Base-by-base conservation (phyloP, 2,113 vertebrate species). In the Hystrix brachyura region DNA sequence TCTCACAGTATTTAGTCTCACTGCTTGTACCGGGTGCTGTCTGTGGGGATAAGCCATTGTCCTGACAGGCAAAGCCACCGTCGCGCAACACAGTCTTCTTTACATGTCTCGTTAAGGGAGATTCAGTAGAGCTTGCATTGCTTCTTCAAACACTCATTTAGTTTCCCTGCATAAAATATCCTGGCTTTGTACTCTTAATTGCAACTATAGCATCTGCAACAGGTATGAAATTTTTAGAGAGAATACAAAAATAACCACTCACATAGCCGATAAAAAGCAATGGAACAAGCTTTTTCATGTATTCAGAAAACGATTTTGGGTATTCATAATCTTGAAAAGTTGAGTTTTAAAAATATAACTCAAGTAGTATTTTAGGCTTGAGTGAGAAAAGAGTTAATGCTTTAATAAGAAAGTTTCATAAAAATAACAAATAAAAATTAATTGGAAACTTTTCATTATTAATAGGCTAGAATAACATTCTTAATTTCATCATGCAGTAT, bases 401-500 rank as follows among this genome's bases (percentile, higher is more conserved):
- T 96, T 97, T 98, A 94, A 98, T 98, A 97, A 97, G 96, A 98
- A 98, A 81, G 57, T 90, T 94, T 96, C 91, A 96, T 92, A 76
- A 97, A 98, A 97, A 98, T 98, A 98, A 97, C 90, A 98, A 98
- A 98, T 95, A 96, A 57, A 97, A 96, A 94, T 97, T 98, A 98
- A 98, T 98, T 98, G 91, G 87, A 95, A 97, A 96, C 13, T 96
- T 97, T 98, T 98, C 95, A 98, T 98, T 98, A 98, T 98, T 98
- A 98, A 98, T 97, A 98, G 98, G 83, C 38, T 97, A 97, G 97
- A 98, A 98, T 98, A 98, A 96, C 53, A 96, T 98, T 98, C 96
- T 97, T 97, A 98, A 98, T 98, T 98, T 97, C 84, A 97, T 97
- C 94, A 97, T 79, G 74, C 92, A 97, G 89, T 79, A 97, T 97